Percentiles rank a stretch among this genome's conserved stretches.
Conservation (phyloP, 1,140 invertebrate genomes). For the Panagrolaimus sp. region DNA sequence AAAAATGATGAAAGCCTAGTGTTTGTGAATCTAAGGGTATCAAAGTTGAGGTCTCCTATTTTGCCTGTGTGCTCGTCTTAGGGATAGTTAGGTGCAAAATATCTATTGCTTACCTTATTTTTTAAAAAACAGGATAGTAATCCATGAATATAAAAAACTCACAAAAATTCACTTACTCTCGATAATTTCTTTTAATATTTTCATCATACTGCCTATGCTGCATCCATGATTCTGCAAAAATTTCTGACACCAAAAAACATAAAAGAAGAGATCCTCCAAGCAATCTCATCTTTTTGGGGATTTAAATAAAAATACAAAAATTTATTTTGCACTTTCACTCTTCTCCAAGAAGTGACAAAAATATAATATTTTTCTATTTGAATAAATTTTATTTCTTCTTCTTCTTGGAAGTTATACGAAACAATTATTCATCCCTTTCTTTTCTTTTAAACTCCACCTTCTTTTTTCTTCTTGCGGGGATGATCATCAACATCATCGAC, state of each 20-base stretch:
- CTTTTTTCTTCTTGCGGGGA: background rate
- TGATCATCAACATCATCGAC: background rate
- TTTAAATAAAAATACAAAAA: background rate
- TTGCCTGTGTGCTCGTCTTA: no score
- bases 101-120: no score
- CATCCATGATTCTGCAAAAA: background rate
- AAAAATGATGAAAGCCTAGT: no score
- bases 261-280: background rate
- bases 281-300: background rate
- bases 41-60: no score
- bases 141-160: background rate
- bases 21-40: no score
- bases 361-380: background rate
- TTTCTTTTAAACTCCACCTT: background rate
- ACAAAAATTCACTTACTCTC: background rate
- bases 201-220: constrained; percentile 13
- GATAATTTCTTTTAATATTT: constrained; percentile 15
- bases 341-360: background rate
- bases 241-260: background rate
- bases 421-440: background rate
- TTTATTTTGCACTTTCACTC: background rate
- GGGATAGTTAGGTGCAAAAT: no score
- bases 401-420: no score
- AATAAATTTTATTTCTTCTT: no score
- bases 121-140: background rate